Conservation (phyloP, 2,797 vertebrate species). For the Pelobates cultripes region DNA sequence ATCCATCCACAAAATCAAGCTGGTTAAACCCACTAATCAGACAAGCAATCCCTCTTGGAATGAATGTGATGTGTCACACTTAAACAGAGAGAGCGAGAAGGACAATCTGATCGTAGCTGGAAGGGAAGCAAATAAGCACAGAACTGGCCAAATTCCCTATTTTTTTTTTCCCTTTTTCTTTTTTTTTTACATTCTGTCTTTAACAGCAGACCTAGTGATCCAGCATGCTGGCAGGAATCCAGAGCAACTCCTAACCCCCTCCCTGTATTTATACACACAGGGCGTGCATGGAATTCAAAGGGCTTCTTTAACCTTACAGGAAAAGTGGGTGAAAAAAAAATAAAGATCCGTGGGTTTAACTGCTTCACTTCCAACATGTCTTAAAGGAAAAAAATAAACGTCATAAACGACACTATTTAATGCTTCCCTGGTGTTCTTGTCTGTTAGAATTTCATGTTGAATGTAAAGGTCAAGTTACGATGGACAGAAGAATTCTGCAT, state of each 20-base stretch:
- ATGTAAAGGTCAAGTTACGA: too few relatives aligned
- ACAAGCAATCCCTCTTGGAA: too few relatives aligned
- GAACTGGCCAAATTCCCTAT: not conserved
- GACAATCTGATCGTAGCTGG: constrained; percentile 1
- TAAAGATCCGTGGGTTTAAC: constrained; percentile 35
- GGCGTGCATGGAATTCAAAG: constrained; percentile 53
- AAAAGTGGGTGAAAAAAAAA: constrained; percentile 42
- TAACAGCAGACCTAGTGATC: constrained; percentile 51
- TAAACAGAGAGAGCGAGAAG: not conserved
- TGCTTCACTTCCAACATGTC: not conserved
- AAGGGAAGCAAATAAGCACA: constrained; percentile 27
- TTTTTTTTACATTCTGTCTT: constrained; percentile 15
- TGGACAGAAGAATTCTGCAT: too few relatives aligned
- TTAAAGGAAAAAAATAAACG: not conserved
- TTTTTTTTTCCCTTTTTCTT: not conserved
- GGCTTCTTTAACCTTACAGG: constrained; percentile 50
- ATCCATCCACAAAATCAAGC: not conserved
- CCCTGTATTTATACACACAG: constrained; percentile 50
- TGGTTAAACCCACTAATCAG: not conserved
- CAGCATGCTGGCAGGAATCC: constrained; percentile 45
- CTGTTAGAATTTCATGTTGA: too few relatives aligned
- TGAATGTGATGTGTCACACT: not conserved
- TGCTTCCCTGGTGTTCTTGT: too few relatives aligned
- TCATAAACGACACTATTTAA: not conserved
- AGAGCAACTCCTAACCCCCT: constrained; percentile 34